Evolutionary conservation across 2,797 vertebrate genomes (phyloP).

Genomic region (Tapirus indicus): DNA sequence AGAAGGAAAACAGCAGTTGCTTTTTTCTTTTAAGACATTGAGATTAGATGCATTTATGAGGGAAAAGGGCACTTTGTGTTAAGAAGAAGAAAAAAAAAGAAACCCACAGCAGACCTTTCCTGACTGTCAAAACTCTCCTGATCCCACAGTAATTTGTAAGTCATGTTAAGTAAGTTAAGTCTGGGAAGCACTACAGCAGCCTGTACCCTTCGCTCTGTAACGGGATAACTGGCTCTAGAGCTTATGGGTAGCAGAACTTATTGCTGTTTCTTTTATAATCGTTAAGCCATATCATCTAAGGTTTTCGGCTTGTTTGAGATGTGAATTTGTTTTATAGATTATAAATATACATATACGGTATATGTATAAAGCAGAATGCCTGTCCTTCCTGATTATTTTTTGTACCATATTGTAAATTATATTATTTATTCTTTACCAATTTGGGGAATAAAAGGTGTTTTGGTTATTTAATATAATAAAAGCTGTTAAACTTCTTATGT

Average conservation of each 20-base stretch:
- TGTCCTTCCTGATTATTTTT: conserved; percentile 94
- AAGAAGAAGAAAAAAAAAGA: not conserved
- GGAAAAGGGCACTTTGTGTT: conserved; percentile 84
- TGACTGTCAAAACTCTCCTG: conserved; percentile 73
- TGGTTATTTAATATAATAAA: conserved; percentile 96
- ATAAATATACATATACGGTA: conserved; percentile 90
- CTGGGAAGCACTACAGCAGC: conserved; percentile 85
- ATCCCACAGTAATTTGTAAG: conserved; percentile 79
- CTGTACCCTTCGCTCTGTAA: conserved; percentile 78
- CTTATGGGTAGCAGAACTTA: conserved; percentile 86
- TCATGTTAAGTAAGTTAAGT: conserved; percentile 78
- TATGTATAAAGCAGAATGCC: conserved; percentile 92
- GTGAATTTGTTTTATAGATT: conserved; percentile 92
- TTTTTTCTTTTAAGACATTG: conserved; percentile 66
- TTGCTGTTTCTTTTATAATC: conserved; percentile 90
- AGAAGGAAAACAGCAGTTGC: conserved; percentile 22
- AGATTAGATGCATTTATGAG: conserved; percentile 80
- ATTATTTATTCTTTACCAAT: conserved; percentile 98
- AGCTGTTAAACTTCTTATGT: conserved; percentile 91
- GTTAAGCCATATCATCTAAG: conserved; percentile 92
- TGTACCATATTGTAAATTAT: conserved; percentile 99
- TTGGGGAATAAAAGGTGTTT: conserved; percentile 91
- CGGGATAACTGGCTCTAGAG: conserved; percentile 83
- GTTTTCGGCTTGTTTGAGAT: conserved; percentile 90
- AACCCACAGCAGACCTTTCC: conserved; percentile 61